A percentile compares a stretch with the other conserved stretches of the same genome.
Conservation (phyloP, 2,113 vertebrate genomes). For the Peucedramus taeniatus region DNA sequence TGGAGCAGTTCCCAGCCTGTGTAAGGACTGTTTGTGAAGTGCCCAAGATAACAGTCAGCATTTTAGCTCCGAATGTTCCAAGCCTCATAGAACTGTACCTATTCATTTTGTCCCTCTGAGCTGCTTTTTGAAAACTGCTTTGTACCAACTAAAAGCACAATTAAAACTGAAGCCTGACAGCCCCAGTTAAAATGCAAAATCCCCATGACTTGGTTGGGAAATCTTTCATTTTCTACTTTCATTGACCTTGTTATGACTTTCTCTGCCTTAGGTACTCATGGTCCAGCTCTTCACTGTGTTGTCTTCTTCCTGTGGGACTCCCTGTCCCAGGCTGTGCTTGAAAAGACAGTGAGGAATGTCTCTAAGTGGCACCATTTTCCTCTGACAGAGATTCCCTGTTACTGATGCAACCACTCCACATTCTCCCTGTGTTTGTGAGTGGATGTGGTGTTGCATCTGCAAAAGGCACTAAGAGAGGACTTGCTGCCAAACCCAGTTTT, state of each 20-base stretch:
- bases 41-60: background rate
- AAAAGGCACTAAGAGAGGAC: background rate
- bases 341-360: background rate
- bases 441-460: background rate
- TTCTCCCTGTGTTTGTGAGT: background rate
- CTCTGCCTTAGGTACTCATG: background rate
- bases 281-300: background rate
- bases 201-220: background rate
- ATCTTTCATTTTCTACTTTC: background rate
- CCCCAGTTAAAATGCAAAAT: background rate
- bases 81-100: background rate
- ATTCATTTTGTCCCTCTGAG: background rate
- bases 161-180: background rate
- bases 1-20: conserved; percentile 34
- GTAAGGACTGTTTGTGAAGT: background rate
- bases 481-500: background rate
- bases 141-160: background rate
- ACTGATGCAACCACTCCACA: background rate
- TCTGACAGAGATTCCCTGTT: background rate
- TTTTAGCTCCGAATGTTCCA: background rate
- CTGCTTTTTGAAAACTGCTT: background rate
- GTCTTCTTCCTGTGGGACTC: background rate
- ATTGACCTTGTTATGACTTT: background rate
- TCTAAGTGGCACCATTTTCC: background rate
- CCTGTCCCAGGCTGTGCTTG: background rate